Evolutionary conservation across 2,888 invertebrate species (phyloP).

Genomic region (Conus canariensis): DNA sequence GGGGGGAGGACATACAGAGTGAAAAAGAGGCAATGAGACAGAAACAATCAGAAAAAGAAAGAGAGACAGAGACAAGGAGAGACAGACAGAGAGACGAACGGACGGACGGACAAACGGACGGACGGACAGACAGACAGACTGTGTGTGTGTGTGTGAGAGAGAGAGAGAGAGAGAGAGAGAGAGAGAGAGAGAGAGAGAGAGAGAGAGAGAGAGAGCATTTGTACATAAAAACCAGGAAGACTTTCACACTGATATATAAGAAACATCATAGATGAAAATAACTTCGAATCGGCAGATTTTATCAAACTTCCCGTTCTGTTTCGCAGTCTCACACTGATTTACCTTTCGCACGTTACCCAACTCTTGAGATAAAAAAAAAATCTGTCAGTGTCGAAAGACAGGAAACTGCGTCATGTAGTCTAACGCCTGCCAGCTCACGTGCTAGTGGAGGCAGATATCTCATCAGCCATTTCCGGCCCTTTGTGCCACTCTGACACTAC

Average conservation of each 20-base stretch:
- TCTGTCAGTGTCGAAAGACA: background rate
- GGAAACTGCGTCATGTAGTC: background rate
- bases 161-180: slow-evolving; percentile 7
- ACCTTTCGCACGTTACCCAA: background rate
- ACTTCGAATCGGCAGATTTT: too few species aligned
- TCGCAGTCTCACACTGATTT: background rate
- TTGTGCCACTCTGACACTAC: background rate
- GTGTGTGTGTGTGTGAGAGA: background rate
- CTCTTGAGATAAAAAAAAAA: background rate
- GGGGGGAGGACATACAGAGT: too few species aligned
- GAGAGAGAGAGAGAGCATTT: too few species aligned
- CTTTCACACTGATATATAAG: too few species aligned
- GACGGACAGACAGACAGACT: too few species aligned
- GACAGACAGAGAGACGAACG: background rate
- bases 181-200: background rate
- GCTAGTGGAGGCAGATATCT: background rate
- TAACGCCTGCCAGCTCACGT: background rate
- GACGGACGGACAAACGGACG: background rate
- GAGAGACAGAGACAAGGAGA: too few species aligned
- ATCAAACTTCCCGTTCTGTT: background rate
- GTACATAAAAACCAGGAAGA: too few species aligned
- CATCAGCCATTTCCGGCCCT: slow-evolving; percentile 1
- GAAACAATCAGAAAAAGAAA: background rate
- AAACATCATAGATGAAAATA: too few species aligned
- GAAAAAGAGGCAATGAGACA: background rate